Base-by-base conservation (phyloP, 2,888 invertebrate genomes). In the Papilio demoleus region DNA sequence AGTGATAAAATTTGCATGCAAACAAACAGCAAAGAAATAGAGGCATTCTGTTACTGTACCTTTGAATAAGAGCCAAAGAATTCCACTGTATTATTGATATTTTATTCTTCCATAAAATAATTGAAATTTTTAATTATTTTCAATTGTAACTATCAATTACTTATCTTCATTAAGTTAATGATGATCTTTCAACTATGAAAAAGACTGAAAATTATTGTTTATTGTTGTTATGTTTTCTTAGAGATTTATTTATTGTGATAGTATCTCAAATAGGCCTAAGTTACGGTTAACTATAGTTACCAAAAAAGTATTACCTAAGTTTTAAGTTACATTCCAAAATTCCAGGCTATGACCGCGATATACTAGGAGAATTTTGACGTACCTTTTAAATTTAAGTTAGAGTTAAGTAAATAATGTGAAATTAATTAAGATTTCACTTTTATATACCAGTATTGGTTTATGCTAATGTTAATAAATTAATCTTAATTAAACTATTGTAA, bases 201-300 rank as follows among this genome's bases (percentile, higher is more conserved):
- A 90, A 92, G 92, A 91, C 92, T 92, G 92, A 91, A 76, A n/a
- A 80, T 80, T 79, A 79, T 85, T 83, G 78, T 87, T 87, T 85
- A 76, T 81, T 75, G 81, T 85, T 90, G 90, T 92, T 92, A 88
- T 82, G 85, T 89, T 91, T 82, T 73, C 79, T 80, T 4, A 87
- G 81, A 89, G 80, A 70, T 92, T 90, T 92, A 92, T 92, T 91
- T 89, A 86, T 88, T 90, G 88, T 91, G 88, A 90, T 90, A 87
- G 82, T 80, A 80, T 83, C 79, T 77, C 77, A 74, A 67, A 79
- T 83, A 85, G 79, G 77, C 68, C 72, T 86, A 82, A 82, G 78
- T 81, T 79, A 81, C 81, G 84, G 83, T 80, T 85, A 84, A 90
- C 90, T 86, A 88, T 84, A 91, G 92, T 92, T 92, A 92, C 92